These are phyloP conservation scores for Mirounga angustirostris DNA, from an alignment of 2,113 vertebrate genomes.

Conservation along the genomic window DNA sequence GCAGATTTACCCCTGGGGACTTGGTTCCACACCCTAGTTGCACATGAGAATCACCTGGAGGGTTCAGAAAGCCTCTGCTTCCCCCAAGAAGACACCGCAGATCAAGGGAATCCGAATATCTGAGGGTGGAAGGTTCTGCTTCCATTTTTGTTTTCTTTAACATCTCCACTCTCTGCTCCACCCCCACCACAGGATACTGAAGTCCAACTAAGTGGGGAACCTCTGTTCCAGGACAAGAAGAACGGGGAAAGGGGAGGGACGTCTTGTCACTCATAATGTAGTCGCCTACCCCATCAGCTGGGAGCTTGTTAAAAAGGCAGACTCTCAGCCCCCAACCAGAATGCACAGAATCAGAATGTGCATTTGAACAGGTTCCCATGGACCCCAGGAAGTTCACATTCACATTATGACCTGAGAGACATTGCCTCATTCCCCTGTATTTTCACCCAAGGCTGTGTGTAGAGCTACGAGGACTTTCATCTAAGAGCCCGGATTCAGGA, in stretches of 20 bases:
- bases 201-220: background rate
- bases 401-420: background rate
- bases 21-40: background rate
- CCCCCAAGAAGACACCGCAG: background rate
- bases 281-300: background rate
- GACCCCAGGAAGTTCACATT: background rate
- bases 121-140: background rate
- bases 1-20: background rate
- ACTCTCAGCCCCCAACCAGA: background rate
- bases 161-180: background rate
- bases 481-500: background rate
- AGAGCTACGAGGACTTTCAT: background rate
- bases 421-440: background rate
- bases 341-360: background rate
- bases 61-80: background rate
- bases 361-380: background rate
- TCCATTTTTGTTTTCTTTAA: background rate
- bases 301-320: background rate
- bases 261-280: background rate
- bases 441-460: background rate
- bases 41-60: background rate
- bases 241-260: background rate
- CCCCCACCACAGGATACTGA: background rate
- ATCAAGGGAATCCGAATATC: background rate
- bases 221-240: background rate